Base-by-base conservation (phyloP, 2,888 invertebrate species). In the Mythimna loreyi region DNA sequence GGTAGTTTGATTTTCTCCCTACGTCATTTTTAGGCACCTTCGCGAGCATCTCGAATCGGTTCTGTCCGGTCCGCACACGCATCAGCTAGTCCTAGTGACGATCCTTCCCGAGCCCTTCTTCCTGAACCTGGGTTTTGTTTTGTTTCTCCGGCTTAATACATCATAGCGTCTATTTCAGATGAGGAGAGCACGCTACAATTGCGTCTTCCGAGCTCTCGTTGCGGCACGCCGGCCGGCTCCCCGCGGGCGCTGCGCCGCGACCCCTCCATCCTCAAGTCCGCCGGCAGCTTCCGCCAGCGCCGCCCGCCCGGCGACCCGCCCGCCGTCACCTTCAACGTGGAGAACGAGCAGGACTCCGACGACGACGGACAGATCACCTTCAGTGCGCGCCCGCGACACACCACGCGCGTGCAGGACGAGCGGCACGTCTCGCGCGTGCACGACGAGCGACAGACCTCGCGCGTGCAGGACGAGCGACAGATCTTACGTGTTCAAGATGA, bases 311-410 rank as follows among this genome's bases (percentile, higher is more conserved):
- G 79, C 72, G 89, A 89, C 78, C 88, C 91, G 80, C 93, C 94
- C 87, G 91, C 92, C 87, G 96, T 96, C 89, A 95, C 94, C 85
- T 96, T 96, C 91, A 92, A 89, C 90, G 94, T 96, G 58, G 95
- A 95, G 89, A 91, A 92, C 91, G 96, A 95, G 84, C 90, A 92
- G 53, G 92, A 92, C 82, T 91, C 92, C 30, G 92, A 91, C 87
- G 91, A 91, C 86, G 94, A 93, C 67, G 92, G 93, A 33, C 96
- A 93, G 86, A 94, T 96, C 90, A 93, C 95, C 70, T 95, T 95
- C 92, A 91, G 91, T 86, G 93, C 91, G 72, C 91, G 90, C 7
- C 88, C 89, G 33, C 85, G 86, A 16, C 82, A 80, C 76, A 73
- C 73, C 67, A 67, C 75, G 79, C 88, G 81, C 87, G 88, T 81